Percentiles rank a stretch among this genome's conserved stretches.
Evolutionary conservation across 2,888 invertebrate genomes (phyloP).

Genomic region (Agrotis clavis): DNA sequence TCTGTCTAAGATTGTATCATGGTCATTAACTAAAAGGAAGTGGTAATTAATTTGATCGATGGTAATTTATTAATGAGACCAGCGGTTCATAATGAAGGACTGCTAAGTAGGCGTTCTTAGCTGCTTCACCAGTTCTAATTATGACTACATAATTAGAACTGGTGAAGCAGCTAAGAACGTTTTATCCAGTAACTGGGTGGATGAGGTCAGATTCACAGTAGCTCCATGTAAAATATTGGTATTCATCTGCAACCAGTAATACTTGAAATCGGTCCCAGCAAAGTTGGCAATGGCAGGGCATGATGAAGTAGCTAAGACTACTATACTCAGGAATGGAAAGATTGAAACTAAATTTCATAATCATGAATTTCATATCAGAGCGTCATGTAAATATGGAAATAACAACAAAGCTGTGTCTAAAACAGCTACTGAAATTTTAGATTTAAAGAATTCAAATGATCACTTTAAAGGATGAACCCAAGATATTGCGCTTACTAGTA

Average conservation of each 20-base stretch:
- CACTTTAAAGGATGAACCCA: neutral
- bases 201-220: neutral
- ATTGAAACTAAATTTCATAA: neutral
- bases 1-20: constrained; percentile 44
- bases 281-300: too few relatives aligned
- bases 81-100: neutral
- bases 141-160: too few relatives aligned
- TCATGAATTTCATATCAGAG: too few relatives aligned
- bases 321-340: neutral
- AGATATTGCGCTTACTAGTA: neutral
- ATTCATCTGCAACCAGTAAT: neutral
- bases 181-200: neutral
- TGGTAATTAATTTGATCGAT: constrained; percentile 34
- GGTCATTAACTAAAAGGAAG: constrained; percentile 38
- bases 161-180: neutral
- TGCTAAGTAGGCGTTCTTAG: constrained; percentile 6
- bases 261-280: too few relatives aligned
- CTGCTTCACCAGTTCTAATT: too few relatives aligned
- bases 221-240: neutral
- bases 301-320: neutral
- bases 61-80: constrained; percentile 46
- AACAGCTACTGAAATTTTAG: neutral
- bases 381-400: neutral
- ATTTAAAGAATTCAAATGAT: neutral
- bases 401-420: neutral